Conservation (phyloP, 2,888 invertebrate species). For the Acrobasis suavella region DNA sequence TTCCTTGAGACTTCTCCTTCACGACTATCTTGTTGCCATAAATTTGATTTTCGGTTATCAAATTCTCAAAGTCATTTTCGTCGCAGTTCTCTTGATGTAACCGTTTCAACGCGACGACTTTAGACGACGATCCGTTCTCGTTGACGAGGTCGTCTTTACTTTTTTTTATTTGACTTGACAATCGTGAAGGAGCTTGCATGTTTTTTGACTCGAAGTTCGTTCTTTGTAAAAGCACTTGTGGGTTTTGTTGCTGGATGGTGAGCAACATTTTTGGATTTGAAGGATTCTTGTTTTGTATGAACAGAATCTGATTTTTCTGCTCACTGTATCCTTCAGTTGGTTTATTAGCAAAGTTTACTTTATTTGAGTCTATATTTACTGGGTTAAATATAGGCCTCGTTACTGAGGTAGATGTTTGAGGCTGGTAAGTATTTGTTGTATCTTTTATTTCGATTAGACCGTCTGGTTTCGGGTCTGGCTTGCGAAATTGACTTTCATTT, state of each 20-base stretch:
- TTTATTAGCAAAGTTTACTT: slow-evolving; percentile 54
- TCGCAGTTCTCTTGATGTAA: slow-evolving; percentile 76
- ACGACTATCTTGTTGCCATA: slow-evolving; percentile 81
- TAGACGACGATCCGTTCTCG: slow-evolving; percentile 58
- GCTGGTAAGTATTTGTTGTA: slow-evolving; percentile 30
- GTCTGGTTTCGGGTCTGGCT: slow-evolving; percentile 53
- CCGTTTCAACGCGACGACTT: slow-evolving; percentile 75
- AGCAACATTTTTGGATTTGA: slow-evolving; percentile 67
- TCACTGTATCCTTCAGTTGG: slow-evolving; percentile 58
- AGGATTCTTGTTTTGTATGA: slow-evolving; percentile 65
- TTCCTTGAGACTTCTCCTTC: slow-evolving; percentile 77
- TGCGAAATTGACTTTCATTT: slow-evolving; percentile 56
- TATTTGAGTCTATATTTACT: slow-evolving; percentile 54
- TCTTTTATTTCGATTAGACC: slow-evolving; percentile 47
- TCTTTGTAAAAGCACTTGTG: slow-evolving; percentile 67
- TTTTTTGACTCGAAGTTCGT: slow-evolving; percentile 71
- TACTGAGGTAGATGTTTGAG: slow-evolving; percentile 32
- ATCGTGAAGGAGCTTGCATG: slow-evolving; percentile 77
- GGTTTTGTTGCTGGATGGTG: slow-evolving; percentile 65
- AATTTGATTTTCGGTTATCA: slow-evolving; percentile 81
- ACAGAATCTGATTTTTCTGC: slow-evolving; percentile 68
- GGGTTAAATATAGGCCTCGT: slow-evolving; percentile 54
- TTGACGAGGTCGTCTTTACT: slow-evolving; percentile 64
- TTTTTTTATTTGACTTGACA: slow-evolving; percentile 67
- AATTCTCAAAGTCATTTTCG: slow-evolving; percentile 80